Evolutionary conservation across 2,797 vertebrate genomes (phyloP), one percentile per base, ranked within the genome.

Genomic region (Microtus californicus): DNA sequence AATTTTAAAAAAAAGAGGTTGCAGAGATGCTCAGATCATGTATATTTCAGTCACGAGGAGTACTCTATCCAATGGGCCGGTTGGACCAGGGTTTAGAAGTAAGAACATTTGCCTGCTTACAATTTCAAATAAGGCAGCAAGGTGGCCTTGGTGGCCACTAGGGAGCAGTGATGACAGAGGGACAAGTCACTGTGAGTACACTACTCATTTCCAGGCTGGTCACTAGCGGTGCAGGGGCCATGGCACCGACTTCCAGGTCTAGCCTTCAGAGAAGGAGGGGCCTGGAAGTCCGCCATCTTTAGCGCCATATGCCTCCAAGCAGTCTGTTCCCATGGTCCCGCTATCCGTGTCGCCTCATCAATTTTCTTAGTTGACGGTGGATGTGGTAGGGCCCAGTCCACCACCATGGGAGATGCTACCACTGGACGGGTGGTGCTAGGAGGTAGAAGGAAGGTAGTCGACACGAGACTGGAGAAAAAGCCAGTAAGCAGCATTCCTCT

Each of bases 321-420:
- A 1, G 19, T 63, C 37, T 21, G 10, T 59, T 19, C 4, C 25
- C 19, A 29, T 0, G 0, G 12, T 31, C 14, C 48, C 23, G 1
- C 15, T 79, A 1, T 5, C 56, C 15, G 1, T 19, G 27, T 29
- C 12, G 0, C 6, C 71, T 40, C 23, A 6, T 45, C 0, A 34
- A 0, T 48, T 63, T 13, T 21, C 7, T 61, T 34, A 23, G 31
- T 82, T 76, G 31, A 15, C 37, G 4, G 37, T 51, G 25, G 63
- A 14, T 86, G 6, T 86, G 19, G 31, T 13, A 86, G 12, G 31
- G 6, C 31, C 82, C 61, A 12, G 61, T 48, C 43, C 29, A 67
- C 21, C 43, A 12, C 45, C 27, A n/a, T 67, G 43, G 63, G 31
- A n/a, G 45, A 65, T 37, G 31, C 4, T 69, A 67, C 81, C 2